Base-by-base conservation (phyloP, 1,140 invertebrate species). In the Nylanderia fulva region DNA sequence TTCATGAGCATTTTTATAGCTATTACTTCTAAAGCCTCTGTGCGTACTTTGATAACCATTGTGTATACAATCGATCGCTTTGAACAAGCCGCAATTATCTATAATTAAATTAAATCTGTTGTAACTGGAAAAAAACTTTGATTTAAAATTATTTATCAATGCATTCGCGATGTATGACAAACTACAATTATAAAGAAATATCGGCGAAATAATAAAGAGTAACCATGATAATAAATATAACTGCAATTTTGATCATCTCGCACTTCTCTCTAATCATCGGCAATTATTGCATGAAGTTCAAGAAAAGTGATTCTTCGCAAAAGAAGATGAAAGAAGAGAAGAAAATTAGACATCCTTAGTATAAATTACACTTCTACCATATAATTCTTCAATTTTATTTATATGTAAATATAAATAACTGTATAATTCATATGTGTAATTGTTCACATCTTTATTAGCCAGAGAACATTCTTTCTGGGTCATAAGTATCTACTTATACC, bases 1-100 rank as follows among this genome's bases (percentile, higher is more conserved):
- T 80, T 80, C 48, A 56, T 27, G 36, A 58, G 36, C 45, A 48
- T 33, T 21, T 68, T 71, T 39, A 29, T 77, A 52, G 11, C 42
- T 18, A 42, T 69, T 71, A 0, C 52, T 58, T 21, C 18, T 64
- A 39, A 58, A 33, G 48, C 13, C 3, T 18, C 13, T 18, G 5
- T 15, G 15, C 21, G 27, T 21, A 11, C 13, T 71, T 8, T 2
- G 9, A 2, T 45, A 71, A 60, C 24, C 7, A 13, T 58, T n/a
- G 18, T 21, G 11, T 24, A n/a, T n/a, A 58, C 15, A 21, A 42
- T 33, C 13, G 66, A 42, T 71, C 24, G 36, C 66, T 71, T 82
- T 82, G 36, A 82, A 82, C 60, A 72, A 82, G n/a, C 36, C 24
- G 66, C 66, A 58, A 33, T 82, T 82, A 80, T 80, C 66, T 42